Evolutionary conservation across 2,113 vertebrate genomes (phyloP).

Genomic region (Trochalopteron elliotii): DNA sequence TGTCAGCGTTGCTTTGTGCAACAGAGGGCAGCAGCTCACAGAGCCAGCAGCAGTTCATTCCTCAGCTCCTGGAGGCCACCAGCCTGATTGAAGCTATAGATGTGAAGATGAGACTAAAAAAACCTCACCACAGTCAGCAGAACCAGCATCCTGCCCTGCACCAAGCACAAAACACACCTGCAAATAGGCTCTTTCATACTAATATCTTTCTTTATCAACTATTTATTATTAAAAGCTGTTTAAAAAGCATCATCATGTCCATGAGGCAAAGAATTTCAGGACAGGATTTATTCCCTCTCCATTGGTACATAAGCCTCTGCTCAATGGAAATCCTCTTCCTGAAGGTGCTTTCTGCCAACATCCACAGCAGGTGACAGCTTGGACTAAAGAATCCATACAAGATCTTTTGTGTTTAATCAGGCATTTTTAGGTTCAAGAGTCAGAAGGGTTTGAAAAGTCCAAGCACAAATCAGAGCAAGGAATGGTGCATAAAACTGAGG

Average conservation of each 20-base stretch:
- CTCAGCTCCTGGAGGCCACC: background rate
- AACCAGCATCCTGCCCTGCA: background rate
- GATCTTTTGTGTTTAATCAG: background rate
- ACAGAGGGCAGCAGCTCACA: constrained; percentile 53
- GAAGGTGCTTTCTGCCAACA: background rate
- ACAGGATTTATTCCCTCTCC: background rate
- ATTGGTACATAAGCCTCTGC: background rate
- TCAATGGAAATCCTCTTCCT: background rate
- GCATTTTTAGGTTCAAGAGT: background rate
- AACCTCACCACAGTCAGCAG: background rate
- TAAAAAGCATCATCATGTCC: background rate
- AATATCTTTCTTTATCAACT: background rate
- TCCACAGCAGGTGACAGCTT: background rate
- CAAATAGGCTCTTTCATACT: background rate
- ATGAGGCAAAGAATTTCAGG: background rate
- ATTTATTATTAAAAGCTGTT: background rate
- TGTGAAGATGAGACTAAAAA: background rate
- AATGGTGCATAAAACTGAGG: background rate
- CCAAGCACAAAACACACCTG: background rate
- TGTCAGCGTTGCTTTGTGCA: background rate
- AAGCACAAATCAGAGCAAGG: background rate
- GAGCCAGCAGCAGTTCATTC: background rate
- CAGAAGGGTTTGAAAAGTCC: background rate
- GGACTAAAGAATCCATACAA: background rate
- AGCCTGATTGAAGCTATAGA: background rate